Conservation (phyloP, 1,140 invertebrate species). For the Whitmania pigra region DNA sequence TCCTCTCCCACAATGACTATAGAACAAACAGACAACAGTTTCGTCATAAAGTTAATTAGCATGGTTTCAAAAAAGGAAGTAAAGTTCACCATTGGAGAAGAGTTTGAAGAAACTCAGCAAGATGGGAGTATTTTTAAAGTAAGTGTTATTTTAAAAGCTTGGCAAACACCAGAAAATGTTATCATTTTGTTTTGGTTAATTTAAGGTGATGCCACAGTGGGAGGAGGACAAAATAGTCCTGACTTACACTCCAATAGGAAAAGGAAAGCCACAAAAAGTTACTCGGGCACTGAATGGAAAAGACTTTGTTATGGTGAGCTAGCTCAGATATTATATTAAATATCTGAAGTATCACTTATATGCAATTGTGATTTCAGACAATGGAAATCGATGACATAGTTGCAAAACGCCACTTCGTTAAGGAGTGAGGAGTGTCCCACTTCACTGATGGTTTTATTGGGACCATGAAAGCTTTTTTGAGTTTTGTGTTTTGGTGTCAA, state of each 20-base stretch:
- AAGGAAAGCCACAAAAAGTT: conserved; percentile 12
- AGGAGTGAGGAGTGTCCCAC: too few species aligned
- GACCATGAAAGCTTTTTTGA: too few species aligned
- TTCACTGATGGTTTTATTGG: neutral
- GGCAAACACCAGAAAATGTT: too few species aligned
- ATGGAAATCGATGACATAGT: too few species aligned
- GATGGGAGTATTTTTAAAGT: neutral
- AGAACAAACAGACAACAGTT: neutral
- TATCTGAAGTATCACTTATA: too few species aligned
- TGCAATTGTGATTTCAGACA: too few species aligned
- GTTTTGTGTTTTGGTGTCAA: too few species aligned
- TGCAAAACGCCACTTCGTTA: too few species aligned
- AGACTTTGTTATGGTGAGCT: conserved; percentile 5
- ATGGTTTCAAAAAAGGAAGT: neutral
- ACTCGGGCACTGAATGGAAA: neutral
- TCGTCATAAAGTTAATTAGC: neutral
- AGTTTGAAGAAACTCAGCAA: conserved; percentile 5
- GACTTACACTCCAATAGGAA: conserved; percentile 3
- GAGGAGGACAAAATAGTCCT: conserved; percentile 3
- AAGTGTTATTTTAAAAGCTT: neutral
- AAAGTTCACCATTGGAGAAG: neutral
- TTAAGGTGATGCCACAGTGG: neutral
- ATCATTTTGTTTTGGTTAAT: too few species aligned
- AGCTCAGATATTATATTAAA: too few species aligned
- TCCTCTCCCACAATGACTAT: neutral